These are phyloP conservation scores for Bombus waltoni DNA, from an alignment of 1,140 invertebrate genomes.

Conservation along the genomic window DNA sequence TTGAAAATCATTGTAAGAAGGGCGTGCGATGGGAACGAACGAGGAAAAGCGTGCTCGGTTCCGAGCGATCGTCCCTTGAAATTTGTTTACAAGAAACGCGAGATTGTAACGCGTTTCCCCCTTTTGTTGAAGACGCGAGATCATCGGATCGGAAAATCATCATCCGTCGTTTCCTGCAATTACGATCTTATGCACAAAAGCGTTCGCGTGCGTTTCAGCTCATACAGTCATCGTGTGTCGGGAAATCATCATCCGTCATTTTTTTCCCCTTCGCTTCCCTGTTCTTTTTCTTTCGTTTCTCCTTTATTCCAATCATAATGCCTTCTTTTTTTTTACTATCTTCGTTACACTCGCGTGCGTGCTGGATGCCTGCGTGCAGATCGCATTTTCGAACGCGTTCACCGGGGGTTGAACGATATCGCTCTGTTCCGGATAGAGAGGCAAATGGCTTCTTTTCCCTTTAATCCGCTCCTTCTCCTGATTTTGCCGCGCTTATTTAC, in stretches of 20 bases:
- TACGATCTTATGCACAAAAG: constrained; percentile 43
- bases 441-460: constrained; percentile 53
- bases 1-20: not conserved
- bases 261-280: not conserved
- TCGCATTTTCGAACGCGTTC: constrained; percentile 46
- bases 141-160: constrained; percentile 71
- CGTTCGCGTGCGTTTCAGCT: constrained; percentile 60
- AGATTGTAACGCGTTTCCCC: constrained; percentile 42
- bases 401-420: constrained; percentile 62
- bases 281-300: not conserved
- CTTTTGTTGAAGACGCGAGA: constrained; percentile 50
- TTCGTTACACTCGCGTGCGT: constrained; percentile 59
- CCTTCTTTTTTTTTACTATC: constrained; percentile 1
- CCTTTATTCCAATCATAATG: too few relatives aligned
- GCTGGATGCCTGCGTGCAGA: constrained; percentile 30
- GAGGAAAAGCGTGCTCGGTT: constrained; percentile 24
- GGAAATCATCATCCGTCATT: constrained; percentile 69
- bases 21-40: constrained; percentile 12
- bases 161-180: constrained; percentile 68
- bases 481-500: constrained; percentile 35
- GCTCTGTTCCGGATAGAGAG: constrained; percentile 61
- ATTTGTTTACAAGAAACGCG: constrained; percentile 50
- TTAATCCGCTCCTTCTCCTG: constrained; percentile 27
- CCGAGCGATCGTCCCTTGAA: constrained; percentile 31
- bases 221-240: constrained; percentile 61